A percentile compares a stretch with the other conserved stretches of the same genome.
These are phyloP conservation scores for Drosophila orena DNA, from an alignment of 1,140 invertebrate species.

Conservation along the genomic window DNA sequence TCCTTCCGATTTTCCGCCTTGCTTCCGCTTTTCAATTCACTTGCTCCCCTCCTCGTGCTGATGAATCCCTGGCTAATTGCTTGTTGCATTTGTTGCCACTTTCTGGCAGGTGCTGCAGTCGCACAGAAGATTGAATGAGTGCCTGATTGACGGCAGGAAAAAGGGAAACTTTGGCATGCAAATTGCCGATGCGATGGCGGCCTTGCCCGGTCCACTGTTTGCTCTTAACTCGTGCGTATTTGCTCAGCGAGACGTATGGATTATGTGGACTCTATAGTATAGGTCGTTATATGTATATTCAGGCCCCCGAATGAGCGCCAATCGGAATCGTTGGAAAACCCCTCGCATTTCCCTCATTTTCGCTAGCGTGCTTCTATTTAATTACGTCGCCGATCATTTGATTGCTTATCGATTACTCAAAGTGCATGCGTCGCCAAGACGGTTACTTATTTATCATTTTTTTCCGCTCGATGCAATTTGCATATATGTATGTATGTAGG, in stretches of 20 bases:
- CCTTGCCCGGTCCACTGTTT: conserved; percentile 10
- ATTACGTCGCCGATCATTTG: conserved; percentile 22
- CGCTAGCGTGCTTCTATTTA: conserved; percentile 3
- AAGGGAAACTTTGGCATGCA: conserved; percentile 23
- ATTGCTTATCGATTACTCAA: conserved; percentile 65
- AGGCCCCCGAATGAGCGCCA: conserved; percentile 69
- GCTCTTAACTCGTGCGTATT: conserved; percentile 29
- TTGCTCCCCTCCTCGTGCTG: conserved; percentile 9
- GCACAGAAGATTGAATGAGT: conserved; percentile 38
- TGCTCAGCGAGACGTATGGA: conserved; percentile 22
- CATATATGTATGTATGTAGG: neutral
- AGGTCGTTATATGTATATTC: conserved; percentile 26
- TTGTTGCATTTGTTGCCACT: conserved; percentile 18
- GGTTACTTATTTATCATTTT: conserved; percentile 1
- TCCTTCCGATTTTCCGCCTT: conserved; percentile 4
- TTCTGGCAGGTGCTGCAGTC: conserved; percentile 27
- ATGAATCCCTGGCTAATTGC: conserved; percentile 66
- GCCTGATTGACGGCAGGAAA: conserved; percentile 30
- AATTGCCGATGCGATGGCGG: conserved; percentile 1
- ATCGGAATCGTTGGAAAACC: conserved; percentile 48
- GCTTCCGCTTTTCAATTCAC: conserved; percentile 1
- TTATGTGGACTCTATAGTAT: conserved; percentile 5
- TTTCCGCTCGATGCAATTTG: conserved; percentile 19
- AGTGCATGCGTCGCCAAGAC: conserved; percentile 24
- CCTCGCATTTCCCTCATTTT: neutral